A percentile compares a stretch with the other conserved stretches of the same genome.
These are phyloP conservation scores for Spodoptera exigua DNA, from an alignment of 2,888 invertebrate species.

Conservation along the genomic window DNA sequence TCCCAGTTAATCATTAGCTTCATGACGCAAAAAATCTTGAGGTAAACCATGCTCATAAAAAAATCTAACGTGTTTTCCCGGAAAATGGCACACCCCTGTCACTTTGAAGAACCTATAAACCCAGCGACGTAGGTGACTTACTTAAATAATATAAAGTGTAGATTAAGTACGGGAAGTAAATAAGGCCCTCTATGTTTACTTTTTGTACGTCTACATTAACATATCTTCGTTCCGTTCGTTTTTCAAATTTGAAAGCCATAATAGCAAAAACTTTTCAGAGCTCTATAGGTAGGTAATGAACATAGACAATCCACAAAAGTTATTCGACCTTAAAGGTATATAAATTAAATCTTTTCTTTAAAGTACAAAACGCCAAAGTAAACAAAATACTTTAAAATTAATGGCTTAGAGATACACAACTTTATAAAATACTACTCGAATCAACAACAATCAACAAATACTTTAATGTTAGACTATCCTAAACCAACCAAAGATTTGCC, in stretches of 20 bases:
- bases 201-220: too few relatives aligned
- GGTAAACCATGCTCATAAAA: conserved; percentile 36
- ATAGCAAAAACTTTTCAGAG: too few relatives aligned
- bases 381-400: not conserved
- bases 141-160: too few relatives aligned
- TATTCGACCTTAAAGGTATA: too few relatives aligned
- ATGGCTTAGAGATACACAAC: not conserved
- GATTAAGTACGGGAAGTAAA: too few relatives aligned
- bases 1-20: conserved; percentile 45
- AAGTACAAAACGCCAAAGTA: too few relatives aligned
- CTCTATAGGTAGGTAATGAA: too few relatives aligned
- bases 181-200: too few relatives aligned
- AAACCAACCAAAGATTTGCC: conserved; percentile 34
- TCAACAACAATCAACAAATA: conserved; percentile 12
- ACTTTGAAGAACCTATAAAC: conserved; percentile 1
- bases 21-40: conserved; percentile 33
- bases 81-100: conserved; percentile 20
- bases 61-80: conserved; percentile 34
- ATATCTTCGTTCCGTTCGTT: too few relatives aligned
- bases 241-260: too few relatives aligned
- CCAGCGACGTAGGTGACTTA: not conserved
- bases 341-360: too few relatives aligned
- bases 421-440: not conserved
- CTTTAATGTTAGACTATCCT: conserved; percentile 13
- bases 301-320: too few relatives aligned